These are phyloP conservation scores for Chrysocyon brachyurus DNA, from an alignment of 2,797 vertebrate genomes.

Conservation along the genomic window DNA sequence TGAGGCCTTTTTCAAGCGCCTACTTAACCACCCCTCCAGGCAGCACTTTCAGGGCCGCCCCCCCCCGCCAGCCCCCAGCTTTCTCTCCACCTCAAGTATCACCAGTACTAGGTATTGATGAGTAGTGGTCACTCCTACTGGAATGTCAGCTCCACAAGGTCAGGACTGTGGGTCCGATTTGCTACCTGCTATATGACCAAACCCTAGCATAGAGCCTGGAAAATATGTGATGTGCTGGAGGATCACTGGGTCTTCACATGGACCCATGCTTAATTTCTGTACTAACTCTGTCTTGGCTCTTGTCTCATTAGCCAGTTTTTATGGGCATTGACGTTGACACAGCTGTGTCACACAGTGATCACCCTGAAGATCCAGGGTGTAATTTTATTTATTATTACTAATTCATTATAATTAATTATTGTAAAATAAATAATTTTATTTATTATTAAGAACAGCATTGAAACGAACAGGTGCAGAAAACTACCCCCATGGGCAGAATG, in stretches of 20 bases:
- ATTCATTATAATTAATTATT: too few relatives aligned
- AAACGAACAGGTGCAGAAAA: background rate
- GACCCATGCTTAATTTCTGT: background rate
- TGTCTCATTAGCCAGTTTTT: background rate
- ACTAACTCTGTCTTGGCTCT: background rate
- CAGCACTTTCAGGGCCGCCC: background rate
- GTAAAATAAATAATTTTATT: background rate
- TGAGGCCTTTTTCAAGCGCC: background rate
- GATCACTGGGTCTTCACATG: background rate
- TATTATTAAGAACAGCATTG: background rate
- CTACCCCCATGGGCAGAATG: background rate
- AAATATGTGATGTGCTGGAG: background rate
- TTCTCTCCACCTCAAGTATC: background rate
- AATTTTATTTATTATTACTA: background rate
- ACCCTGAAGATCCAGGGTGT: background rate
- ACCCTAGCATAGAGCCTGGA: background rate
- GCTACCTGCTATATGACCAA: background rate
- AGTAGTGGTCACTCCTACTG: background rate
- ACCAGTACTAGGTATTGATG: too few relatives aligned
- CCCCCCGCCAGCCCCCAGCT: background rate
- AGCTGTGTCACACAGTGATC: background rate
- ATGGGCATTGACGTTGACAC: background rate
- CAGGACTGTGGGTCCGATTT: too few relatives aligned
- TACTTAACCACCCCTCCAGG: background rate
- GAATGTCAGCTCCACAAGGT: background rate